Evolutionary conservation across 2,888 invertebrate genomes (phyloP).

Genomic region (Xanthia togata): DNA sequence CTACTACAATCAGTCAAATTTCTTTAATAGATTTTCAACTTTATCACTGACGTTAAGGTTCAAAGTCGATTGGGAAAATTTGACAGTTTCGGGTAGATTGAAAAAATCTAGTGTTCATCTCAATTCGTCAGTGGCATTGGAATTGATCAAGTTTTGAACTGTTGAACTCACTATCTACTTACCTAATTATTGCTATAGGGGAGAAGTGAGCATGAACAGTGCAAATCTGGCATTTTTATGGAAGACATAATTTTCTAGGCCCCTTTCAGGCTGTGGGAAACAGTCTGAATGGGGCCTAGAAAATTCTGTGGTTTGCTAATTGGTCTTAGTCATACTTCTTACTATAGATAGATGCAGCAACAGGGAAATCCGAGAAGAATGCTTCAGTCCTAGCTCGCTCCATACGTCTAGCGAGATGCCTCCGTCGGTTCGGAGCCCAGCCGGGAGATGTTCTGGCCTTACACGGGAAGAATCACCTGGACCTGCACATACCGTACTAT

Average conservation of each 20-base stretch:
- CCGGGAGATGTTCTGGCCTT: conserved; percentile 82
- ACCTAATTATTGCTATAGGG: no score
- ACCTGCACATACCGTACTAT: conserved; percentile 80
- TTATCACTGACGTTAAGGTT: no score
- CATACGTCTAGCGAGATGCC: conserved; percentile 74
- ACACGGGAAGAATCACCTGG: conserved; percentile 81
- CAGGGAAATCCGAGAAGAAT: conserved; percentile 79
- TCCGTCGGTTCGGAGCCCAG: conserved; percentile 73
- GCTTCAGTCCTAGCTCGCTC: conserved; percentile 76
- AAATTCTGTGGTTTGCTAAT: not conserved
- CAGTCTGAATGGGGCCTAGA: not conserved
- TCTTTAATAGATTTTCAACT: no score
- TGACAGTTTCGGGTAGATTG: no score
- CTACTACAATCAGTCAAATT: no score
- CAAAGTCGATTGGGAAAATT: no score
- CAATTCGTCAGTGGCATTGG: no score
- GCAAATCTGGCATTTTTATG: not conserved
- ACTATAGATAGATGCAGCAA: conserved; percentile 81
- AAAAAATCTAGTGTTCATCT: no score
- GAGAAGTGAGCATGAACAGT: not conserved
- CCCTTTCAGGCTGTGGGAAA: not conserved
- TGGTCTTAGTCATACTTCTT: no score
- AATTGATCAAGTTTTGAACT: no score
- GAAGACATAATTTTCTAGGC: no score
- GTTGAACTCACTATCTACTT: no score